phyloP scores from a whole-genome alignment of 1,140 invertebrate species.

The Asbolus verrucosus region DNA sequence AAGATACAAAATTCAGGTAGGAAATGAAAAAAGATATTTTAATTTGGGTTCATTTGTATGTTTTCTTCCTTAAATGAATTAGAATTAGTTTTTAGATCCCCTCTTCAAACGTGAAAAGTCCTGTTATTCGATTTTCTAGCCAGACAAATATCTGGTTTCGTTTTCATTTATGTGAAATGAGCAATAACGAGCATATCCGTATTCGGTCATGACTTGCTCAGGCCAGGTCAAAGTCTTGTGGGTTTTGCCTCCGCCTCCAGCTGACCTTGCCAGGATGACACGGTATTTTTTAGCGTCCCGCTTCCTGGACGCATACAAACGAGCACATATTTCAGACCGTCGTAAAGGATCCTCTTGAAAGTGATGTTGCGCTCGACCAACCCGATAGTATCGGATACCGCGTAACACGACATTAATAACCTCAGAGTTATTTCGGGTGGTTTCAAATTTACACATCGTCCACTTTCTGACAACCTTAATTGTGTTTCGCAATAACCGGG shows the following conservation, averaged over 20 bases:
- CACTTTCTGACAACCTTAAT: constrained; percentile 17
- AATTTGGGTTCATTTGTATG: no score
- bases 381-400: constrained; percentile 4
- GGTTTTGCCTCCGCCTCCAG: constrained; percentile 24
- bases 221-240: constrained; percentile 44
- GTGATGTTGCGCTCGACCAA: constrained; percentile 32
- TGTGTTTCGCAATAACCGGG: constrained; percentile 7
- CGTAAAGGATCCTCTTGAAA: constrained; percentile 37
- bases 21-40: no score
- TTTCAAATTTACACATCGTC: constrained; percentile 19
- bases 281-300: constrained; percentile 46
- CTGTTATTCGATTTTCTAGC: neutral
- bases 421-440: neutral
- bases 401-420: constrained; percentile 32
- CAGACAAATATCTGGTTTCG: neutral
- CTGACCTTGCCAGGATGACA: constrained; percentile 46
- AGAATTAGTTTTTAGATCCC: no score
- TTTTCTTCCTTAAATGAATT: no score
- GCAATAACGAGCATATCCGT: constrained; percentile 18
- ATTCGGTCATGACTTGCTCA: constrained; percentile 33
- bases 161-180: neutral
- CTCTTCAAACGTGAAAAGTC: no score
- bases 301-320: constrained; percentile 45
- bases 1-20: no score
- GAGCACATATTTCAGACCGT: constrained; percentile 46